Conservation (phyloP, 1,140 invertebrate genomes). For the Pseudomyrmex sp. region DNA sequence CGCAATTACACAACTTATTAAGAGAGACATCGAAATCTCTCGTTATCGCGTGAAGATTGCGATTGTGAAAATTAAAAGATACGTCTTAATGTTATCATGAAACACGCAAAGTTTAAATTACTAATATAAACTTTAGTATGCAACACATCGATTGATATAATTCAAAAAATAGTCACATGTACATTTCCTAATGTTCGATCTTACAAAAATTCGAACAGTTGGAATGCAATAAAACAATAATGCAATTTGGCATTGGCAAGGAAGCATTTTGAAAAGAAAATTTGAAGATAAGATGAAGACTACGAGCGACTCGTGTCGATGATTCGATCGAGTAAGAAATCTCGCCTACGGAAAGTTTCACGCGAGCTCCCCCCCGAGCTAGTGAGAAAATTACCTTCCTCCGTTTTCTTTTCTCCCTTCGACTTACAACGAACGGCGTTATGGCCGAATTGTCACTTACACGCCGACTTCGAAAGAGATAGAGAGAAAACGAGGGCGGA, state of each 20-base stretch:
- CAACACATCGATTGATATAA: no score
- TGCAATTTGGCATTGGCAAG: no score
- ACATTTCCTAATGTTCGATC: neutral
- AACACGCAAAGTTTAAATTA: no score
- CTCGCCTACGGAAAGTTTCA: slow-evolving; percentile 11
- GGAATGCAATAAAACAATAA: no score
- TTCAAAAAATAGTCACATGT: no score
- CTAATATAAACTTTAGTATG: no score
- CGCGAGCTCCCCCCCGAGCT: neutral
- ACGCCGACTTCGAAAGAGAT: slow-evolving; percentile 37
- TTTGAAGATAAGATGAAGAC: neutral
- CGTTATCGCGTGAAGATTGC: neutral
- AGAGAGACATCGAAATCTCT: slow-evolving; percentile 2
- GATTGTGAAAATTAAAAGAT: neutral
- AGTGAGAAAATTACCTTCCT: slow-evolving; percentile 64
- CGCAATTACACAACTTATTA: slow-evolving; percentile 32
- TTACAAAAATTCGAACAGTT: neutral
- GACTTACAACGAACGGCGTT: slow-evolving; percentile 31
- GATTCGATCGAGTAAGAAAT: slow-evolving; percentile 24
- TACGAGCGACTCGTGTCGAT: slow-evolving; percentile 9
- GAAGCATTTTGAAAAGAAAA: neutral
- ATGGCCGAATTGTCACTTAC: slow-evolving; percentile 56
- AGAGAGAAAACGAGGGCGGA: slow-evolving; percentile 41
- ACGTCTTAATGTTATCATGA: no score
- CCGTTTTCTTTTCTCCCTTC: slow-evolving; percentile 22